Base-by-base conservation (phyloP, 2,888 invertebrate genomes). In the Lottia gigantea region DNA sequence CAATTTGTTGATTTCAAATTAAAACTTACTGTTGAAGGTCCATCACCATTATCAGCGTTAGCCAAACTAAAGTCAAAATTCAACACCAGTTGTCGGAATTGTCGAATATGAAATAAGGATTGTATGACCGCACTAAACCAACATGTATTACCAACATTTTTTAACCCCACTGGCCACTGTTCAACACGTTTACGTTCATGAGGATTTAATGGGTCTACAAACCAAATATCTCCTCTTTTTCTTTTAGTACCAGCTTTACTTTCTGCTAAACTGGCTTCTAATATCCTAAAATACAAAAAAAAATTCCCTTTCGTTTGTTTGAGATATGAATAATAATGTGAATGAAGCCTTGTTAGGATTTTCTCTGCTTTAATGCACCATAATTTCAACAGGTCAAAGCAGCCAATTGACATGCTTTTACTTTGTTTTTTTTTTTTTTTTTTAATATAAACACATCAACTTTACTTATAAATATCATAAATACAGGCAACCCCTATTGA, bases 71-170 rank as follows among this genome's bases (percentile, higher is more conserved):
- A 79, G 65, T 78, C 76, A 77, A 88, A 88, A 71, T 84, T 85
- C 16, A 89, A 78, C 62, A 89, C 88, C 61, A 88, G 78, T 71
- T 83, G 82, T 47, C 88, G 78, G 81, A 90, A 90, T 46, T 85
- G 83, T 6, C 88, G 88, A 55, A 90, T 79, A 76, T 89, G 88
- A 78, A 89, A 90, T 46, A 90, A 78, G 2, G 89, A 88, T 88
- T 89, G 90, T 69, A 90, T 89, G n/a, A 90, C 89, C 72, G 89
- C 89, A 80, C 89, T 89, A 76, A 90, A 90, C 90, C 90, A 90
- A 80, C 90, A 90, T 0, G 90, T 90, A 72, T 90, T 90, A 66
- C 90, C 90, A 11, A 90, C 89, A 83, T 90, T 90, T 78, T 89
- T 89, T 66, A 90, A 80, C 1, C 90, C 90, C 12, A 90, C 89